Percentiles rank a stretch among this genome's conserved stretches.
Conservation (phyloP, 2,797 vertebrate genomes). For the Peromyscus melanophrys region DNA sequence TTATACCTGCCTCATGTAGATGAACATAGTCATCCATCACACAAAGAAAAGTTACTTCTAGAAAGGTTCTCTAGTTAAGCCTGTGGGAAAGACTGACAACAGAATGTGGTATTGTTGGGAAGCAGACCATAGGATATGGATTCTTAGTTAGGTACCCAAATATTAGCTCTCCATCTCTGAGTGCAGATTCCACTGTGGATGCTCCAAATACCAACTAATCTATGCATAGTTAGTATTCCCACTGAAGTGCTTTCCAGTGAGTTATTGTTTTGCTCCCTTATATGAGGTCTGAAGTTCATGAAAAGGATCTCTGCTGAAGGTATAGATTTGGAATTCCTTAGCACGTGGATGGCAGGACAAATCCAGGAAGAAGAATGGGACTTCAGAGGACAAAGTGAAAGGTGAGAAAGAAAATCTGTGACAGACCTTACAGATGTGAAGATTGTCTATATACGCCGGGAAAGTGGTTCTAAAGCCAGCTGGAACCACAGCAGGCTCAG, state of each 20-base stretch:
- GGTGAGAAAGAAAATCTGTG: background rate
- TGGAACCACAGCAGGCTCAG: background rate
- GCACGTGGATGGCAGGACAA: background rate
- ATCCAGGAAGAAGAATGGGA: background rate
- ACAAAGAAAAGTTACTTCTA: background rate
- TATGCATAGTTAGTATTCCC: background rate
- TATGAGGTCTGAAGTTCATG: background rate
- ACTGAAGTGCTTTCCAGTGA: background rate
- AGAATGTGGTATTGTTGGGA: background rate
- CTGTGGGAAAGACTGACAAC: background rate
- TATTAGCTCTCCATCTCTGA: background rate
- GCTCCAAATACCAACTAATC: background rate
- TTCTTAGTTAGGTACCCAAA: background rate
- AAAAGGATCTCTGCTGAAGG: background rate
- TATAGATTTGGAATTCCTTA: conserved; percentile 20
- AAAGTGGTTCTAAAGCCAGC: background rate
- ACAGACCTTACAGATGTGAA: background rate
- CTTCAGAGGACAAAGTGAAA: background rate
- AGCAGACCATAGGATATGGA: background rate
- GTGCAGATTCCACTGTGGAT: background rate
- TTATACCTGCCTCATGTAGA: background rate
- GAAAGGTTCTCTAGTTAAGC: background rate
- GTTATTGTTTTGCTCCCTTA: background rate
- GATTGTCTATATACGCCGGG: no score
- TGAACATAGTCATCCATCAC: background rate